These are phyloP conservation scores for Tachyglossus aculeatus DNA, from an alignment of 2,797 vertebrate species.

Conservation along the genomic window DNA sequence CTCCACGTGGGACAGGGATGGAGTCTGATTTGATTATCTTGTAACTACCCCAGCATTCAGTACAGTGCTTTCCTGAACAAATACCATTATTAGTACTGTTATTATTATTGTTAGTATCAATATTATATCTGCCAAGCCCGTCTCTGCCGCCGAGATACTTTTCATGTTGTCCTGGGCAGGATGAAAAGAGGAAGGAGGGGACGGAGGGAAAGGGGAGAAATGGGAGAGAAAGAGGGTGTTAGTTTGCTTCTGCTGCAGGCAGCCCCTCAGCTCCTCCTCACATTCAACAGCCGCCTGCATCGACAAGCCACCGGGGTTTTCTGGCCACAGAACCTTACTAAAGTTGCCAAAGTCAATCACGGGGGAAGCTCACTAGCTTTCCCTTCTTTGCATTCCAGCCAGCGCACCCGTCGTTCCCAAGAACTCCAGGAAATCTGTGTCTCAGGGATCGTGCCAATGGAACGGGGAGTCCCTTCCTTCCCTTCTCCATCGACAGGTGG, in stretches of 20 bases:
- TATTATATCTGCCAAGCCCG: too few species aligned
- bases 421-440: not conserved
- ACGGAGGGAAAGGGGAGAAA: not conserved
- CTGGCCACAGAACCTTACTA: not conserved
- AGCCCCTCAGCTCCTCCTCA: slow-evolving; percentile 7
- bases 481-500: not conserved
- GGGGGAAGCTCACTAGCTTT: not conserved
- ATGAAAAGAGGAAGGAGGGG: not conserved
- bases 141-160: too few species aligned
- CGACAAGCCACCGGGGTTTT: slow-evolving; percentile 31
- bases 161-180: too few species aligned
- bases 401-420: not conserved
- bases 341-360: slow-evolving; percentile 24
- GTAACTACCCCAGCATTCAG: too few species aligned
- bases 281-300: slow-evolving; percentile 18
- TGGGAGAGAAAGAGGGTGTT: not conserved
- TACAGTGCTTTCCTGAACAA: too few species aligned
- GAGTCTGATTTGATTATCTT: too few species aligned
- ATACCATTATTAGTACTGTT: too few species aligned
- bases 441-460: not conserved
- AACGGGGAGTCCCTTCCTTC: not conserved
- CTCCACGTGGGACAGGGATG: too few species aligned
- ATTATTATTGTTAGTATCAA: too few species aligned
- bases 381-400: not conserved
- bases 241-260: slow-evolving; percentile 38